Evolutionary conservation across 2,888 invertebrate genomes (phyloP).

Genomic region (Yponomeuta evonymella): DNA sequence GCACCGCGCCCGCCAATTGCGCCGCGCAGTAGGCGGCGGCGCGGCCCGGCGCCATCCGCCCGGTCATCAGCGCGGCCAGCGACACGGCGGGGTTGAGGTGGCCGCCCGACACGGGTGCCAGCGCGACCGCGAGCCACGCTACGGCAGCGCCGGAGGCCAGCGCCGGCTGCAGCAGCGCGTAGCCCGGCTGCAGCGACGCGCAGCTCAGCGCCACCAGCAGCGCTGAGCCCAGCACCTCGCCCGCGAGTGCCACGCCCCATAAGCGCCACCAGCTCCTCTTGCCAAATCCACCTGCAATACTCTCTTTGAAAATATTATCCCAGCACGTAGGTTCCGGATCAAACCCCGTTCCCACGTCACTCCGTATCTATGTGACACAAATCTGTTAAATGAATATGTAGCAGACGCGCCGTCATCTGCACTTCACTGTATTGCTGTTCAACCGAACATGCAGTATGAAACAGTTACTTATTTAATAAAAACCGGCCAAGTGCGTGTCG

Average conservation of each 20-base stretch:
- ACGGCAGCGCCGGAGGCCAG: slow-evolving; percentile 57
- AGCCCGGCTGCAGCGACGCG: slow-evolving; percentile 31
- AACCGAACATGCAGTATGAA: too few relatives aligned
- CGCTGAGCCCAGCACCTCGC: slow-evolving; percentile 54
- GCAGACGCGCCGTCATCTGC: too few relatives aligned
- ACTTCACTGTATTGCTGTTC: too few relatives aligned
- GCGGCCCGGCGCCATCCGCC: slow-evolving; percentile 63
- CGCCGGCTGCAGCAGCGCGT: slow-evolving; percentile 46
- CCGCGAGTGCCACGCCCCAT: slow-evolving; percentile 40
- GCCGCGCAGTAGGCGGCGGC: slow-evolving; percentile 72
- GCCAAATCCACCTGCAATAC: too few relatives aligned
- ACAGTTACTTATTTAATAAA: too few relatives aligned
- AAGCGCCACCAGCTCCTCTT: too few relatives aligned
- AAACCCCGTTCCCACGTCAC: too few relatives aligned
- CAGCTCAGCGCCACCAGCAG: slow-evolving; percentile 58
- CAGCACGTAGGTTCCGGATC: too few relatives aligned
- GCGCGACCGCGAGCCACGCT: slow-evolving; percentile 41
- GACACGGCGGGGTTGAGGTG: slow-evolving; percentile 89
- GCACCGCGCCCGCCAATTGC: slow-evolving; percentile 49
- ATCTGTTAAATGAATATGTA: too few relatives aligned
- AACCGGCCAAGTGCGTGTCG: too few relatives aligned
- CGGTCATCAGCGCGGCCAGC: slow-evolving; percentile 76
- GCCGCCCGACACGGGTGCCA: slow-evolving; percentile 85
- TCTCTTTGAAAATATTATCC: too few relatives aligned
- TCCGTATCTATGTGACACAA: too few relatives aligned